phyloP scores from a whole-genome alignment of 1,140 invertebrate genomes.

The Formica exsecta region DNA sequence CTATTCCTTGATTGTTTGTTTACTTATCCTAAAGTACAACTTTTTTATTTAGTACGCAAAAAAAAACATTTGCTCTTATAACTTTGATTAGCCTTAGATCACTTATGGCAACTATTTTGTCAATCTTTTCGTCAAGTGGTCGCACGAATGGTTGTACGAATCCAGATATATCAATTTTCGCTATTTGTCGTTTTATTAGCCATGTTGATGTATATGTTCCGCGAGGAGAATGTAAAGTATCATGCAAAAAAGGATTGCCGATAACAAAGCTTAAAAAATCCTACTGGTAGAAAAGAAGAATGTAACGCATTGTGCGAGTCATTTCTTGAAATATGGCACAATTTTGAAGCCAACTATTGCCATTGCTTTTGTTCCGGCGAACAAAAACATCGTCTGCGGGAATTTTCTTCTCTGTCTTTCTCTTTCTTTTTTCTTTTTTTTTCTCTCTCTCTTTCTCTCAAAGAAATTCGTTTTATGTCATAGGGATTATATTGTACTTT shows the following conservation, averaged over 20 bases:
- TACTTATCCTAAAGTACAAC: too few species aligned
- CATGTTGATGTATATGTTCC: not conserved
- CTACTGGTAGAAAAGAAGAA: not conserved
- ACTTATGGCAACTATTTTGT: not conserved
- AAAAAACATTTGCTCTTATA: slow-evolving; percentile 4
- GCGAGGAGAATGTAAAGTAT: not conserved
- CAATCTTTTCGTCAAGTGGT: not conserved
- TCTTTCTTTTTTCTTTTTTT: not conserved
- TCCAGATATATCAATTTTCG: slow-evolving; percentile 67
- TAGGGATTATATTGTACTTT: slow-evolving; percentile 22
- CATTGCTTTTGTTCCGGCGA: not conserved
- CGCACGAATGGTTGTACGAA: not conserved
- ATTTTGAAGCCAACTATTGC: slow-evolving; percentile 72
- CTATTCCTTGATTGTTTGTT: not conserved
- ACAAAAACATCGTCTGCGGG: slow-evolving; percentile 7
- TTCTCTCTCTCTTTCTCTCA: not conserved
- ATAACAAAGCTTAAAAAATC: slow-evolving; percentile 70
- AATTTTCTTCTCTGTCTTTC: not conserved
- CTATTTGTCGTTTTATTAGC: slow-evolving; percentile 60
- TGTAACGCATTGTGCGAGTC: not conserved
- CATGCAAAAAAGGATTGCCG: slow-evolving; percentile 43
- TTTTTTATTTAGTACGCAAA: not conserved
- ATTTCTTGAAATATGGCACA: slow-evolving; percentile 68
- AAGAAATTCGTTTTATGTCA: slow-evolving; percentile 8
- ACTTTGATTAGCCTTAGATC: not conserved